Conservation (phyloP, 2,797 vertebrate species). For the Bradypodion ventrale region DNA sequence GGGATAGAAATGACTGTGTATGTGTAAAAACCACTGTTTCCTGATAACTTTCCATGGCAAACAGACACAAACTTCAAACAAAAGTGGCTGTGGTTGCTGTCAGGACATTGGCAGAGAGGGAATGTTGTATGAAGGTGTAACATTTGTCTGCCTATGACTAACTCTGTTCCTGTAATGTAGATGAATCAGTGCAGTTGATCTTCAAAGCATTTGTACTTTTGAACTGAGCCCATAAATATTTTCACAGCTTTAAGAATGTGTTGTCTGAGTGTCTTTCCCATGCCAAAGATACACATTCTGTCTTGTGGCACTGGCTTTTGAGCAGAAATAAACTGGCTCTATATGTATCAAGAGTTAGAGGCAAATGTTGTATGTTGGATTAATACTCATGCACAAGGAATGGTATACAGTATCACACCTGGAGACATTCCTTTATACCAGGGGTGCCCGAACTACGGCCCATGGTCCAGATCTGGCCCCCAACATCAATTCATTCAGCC, state of each 20-base stretch:
- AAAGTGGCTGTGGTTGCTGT: slow-evolving; percentile 63
- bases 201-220: slow-evolving; percentile 49
- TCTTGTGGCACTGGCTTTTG: not conserved
- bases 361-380: not conserved
- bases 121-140: slow-evolving; percentile 63
- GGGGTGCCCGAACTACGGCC: too few relatives aligned
- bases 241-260: not conserved
- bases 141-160: slow-evolving; percentile 44
- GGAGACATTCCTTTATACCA: not conserved
- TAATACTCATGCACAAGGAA: not conserved
- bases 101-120: slow-evolving; percentile 57
- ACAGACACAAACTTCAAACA: slow-evolving; percentile 68
- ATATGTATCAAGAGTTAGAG: not conserved
- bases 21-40: slow-evolving; percentile 69
- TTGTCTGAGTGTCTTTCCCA: not conserved
- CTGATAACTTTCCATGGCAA: slow-evolving; percentile 72
- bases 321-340: not conserved
- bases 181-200: slow-evolving; percentile 34
- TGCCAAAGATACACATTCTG: slow-evolving; percentile 11
- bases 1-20: slow-evolving; percentile 65
- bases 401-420: not conserved
- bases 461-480: too few relatives aligned
- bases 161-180: slow-evolving; percentile 34
- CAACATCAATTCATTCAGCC: too few relatives aligned
- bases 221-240: slow-evolving; percentile 35